These are phyloP conservation scores for Cheilosia scutellata DNA, from an alignment of 2,888 invertebrate species.

Conservation along the genomic window DNA sequence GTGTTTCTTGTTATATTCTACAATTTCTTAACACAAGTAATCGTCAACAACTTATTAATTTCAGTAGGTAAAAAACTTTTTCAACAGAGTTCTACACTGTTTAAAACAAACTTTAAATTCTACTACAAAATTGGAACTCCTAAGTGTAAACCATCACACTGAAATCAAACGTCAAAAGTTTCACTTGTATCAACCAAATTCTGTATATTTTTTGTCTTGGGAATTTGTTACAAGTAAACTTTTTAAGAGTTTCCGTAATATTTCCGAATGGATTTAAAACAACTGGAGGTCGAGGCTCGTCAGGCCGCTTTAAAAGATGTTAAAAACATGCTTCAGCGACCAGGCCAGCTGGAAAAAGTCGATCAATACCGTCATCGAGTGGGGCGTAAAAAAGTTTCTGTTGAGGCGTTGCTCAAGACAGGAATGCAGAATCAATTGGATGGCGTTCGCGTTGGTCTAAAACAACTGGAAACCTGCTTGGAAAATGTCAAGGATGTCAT, in stretches of 20 bases:
- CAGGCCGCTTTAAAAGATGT: constrained; percentile 92
- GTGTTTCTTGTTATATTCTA: too few species aligned
- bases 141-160: too few species aligned
- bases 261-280: constrained; percentile 85
- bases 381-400: constrained; percentile 83
- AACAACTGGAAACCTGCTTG: constrained; percentile 93
- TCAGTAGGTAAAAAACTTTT: too few species aligned
- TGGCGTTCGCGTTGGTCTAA: constrained; percentile 96
- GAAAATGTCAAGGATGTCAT: constrained; percentile 92
- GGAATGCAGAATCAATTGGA: constrained; percentile 99
- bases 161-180: too few species aligned
- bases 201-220: constrained; percentile 1
- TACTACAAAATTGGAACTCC: too few species aligned
- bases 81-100: too few species aligned
- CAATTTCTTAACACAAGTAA: too few species aligned
- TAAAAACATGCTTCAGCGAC: constrained; percentile 95
- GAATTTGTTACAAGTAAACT: background rate
- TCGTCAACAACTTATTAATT: too few species aligned
- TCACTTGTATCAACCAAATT: background rate
- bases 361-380: constrained; percentile 83
- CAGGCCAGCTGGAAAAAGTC: constrained; percentile 97
- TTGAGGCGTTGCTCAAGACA: constrained; percentile 90
- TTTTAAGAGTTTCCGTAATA: background rate
- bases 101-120: too few species aligned
- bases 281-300: constrained; percentile 91